Conservation (phyloP, 35 echinoderm and acorn worm species). For the Holothuria glaberrima region DNA sequence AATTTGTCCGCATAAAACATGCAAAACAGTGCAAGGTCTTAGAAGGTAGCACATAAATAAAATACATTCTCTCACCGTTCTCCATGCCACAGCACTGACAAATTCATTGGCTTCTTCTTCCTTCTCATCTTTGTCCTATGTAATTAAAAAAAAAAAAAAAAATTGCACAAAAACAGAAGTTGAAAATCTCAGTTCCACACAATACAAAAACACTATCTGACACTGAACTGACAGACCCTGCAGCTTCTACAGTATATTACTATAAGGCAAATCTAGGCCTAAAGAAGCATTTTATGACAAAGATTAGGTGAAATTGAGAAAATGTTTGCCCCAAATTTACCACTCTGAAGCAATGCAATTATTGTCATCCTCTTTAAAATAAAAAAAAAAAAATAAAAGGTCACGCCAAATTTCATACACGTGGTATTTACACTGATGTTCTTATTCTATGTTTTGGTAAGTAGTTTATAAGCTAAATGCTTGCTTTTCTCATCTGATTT, state of each 20-base stretch:
- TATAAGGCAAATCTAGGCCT: neutral
- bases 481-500: too few species aligned
- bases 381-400: too few species aligned
- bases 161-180: neutral
- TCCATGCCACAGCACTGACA: conserved; percentile 99
- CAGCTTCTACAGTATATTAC: neutral
- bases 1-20: too few species aligned
- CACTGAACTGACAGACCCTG: neutral
- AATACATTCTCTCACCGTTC: conserved; percentile 79
- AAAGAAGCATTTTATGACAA: neutral
- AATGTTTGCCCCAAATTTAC: neutral
- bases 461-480: too few species aligned
- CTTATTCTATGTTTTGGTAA: too few species aligned
- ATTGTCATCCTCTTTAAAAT: too few species aligned
- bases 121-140: conserved; percentile 95
- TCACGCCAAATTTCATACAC: too few species aligned
- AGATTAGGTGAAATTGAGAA: neutral
- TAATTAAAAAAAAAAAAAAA: conserved; percentile 7
- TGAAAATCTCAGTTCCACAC: neutral
- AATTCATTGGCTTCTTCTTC: conserved; percentile 99
- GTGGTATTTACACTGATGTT: too few species aligned
- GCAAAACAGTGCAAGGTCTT: neutral
- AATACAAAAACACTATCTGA: neutral
- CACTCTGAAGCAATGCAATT: too few species aligned
- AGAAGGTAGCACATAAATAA: neutral